phyloP scores from a whole-genome alignment of 2,797 vertebrate species.

The Coendou prehensilis region DNA sequence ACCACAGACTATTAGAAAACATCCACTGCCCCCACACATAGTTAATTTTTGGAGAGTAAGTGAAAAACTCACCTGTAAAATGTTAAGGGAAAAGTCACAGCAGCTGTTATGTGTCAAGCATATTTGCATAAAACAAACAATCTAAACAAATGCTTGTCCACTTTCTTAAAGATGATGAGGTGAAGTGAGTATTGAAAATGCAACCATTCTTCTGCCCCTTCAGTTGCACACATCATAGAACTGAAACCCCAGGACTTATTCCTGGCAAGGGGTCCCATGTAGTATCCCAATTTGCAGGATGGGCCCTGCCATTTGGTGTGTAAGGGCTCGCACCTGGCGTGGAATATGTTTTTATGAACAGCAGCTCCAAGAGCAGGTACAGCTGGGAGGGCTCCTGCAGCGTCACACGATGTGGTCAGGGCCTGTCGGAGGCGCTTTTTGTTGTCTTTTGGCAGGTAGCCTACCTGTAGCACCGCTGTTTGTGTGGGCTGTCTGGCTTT shows the following conservation, averaged over 20 bases:
- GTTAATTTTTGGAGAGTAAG: slow-evolving; percentile 69
- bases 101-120: slow-evolving; percentile 35
- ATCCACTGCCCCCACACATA: background rate
- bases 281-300: background rate
- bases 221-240: background rate
- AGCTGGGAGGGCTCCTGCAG: background rate
- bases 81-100: slow-evolving; percentile 7
- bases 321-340: background rate
- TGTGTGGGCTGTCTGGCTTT: slow-evolving; percentile 12
- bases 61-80: slow-evolving; percentile 59
- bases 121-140: slow-evolving; percentile 6
- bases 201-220: background rate
- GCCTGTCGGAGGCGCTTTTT: background rate
- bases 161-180: slow-evolving; percentile 15
- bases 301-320: background rate
- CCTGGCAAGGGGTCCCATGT: background rate
- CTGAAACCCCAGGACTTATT: background rate
- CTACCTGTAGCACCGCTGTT: background rate
- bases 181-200: background rate
- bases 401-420: background rate
- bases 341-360: background rate
- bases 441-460: background rate
- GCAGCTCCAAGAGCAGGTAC: slow-evolving; percentile 18
- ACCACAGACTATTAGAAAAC: slow-evolving; percentile 34
- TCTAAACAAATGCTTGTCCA: background rate